phyloP scores from a whole-genome alignment of 2,888 invertebrate genomes.

The Monopis laevigella region DNA sequence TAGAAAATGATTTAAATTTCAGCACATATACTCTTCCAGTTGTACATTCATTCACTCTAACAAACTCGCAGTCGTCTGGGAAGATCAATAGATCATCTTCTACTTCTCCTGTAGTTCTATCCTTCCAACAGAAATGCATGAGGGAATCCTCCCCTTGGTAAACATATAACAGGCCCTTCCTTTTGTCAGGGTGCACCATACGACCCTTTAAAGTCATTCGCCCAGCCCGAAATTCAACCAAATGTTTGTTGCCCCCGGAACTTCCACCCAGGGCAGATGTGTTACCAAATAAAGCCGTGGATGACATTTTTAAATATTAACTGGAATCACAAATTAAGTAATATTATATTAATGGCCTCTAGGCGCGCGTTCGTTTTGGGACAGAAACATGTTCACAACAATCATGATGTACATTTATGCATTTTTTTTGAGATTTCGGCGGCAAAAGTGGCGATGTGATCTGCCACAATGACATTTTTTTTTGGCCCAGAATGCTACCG shows the following conservation, averaged over 20 bases:
- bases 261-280: conserved; percentile 79
- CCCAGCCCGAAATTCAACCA: conserved; percentile 95
- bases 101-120: conserved; percentile 88
- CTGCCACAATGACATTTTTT: too few species aligned
- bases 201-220: conserved; percentile 95
- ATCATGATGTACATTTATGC: too few species aligned
- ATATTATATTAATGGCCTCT: too few species aligned
- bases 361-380: too few species aligned
- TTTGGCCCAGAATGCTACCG: too few species aligned
- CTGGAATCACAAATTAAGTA: too few species aligned
- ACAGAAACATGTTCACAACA: too few species aligned
- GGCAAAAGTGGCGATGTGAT: too few species aligned
- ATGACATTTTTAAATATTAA: too few species aligned
- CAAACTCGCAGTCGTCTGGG: conserved; percentile 98
- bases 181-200: conserved; percentile 93
- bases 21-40: conserved; percentile 96
- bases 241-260: conserved; percentile 85
- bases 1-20: conserved; percentile 93
- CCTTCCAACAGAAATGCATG: conserved; percentile 99
- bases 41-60: conserved; percentile 92
- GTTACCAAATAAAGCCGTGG: conserved; percentile 80
- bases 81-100: conserved; percentile 99
- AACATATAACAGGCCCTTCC: conserved; percentile 94
- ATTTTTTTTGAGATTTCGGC: too few species aligned
- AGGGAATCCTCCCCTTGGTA: conserved; percentile 96